These are phyloP conservation scores for Bombus terrestris DNA, from an alignment of 1,140 invertebrate genomes.

Conservation along the genomic window DNA sequence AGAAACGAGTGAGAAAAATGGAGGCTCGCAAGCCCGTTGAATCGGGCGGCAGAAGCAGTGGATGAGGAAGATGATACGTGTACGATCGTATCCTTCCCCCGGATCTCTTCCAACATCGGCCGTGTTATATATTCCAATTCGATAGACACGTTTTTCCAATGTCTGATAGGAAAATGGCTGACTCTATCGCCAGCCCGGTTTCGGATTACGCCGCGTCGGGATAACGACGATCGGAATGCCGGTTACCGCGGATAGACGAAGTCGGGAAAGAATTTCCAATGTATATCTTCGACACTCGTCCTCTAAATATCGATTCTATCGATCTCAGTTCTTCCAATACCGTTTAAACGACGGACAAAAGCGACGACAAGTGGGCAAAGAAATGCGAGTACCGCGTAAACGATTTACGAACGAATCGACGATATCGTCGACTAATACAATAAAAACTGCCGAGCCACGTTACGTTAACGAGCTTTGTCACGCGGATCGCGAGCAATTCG, in stretches of 20 bases:
- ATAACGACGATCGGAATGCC: conserved; percentile 33
- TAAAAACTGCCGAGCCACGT: not conserved
- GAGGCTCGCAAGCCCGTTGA: conserved; percentile 36
- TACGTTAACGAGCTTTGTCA: not conserved
- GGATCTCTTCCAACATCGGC: conserved; percentile 49
- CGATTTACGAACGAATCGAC: conserved; percentile 13
- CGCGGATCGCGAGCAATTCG: not conserved
- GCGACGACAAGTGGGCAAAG: not conserved
- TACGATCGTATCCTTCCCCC: conserved; percentile 56
- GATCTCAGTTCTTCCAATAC: not conserved
- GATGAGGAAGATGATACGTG: conserved; percentile 66
- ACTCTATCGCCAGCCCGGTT: conserved; percentile 61
- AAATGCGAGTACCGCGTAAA: not conserved
- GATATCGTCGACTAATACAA: not conserved
- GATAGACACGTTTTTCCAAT: conserved; percentile 74
- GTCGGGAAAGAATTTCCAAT: conserved; percentile 44
- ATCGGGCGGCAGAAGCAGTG: conserved; percentile 30
- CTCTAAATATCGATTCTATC: conserved; percentile 44
- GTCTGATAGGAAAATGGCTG: conserved; percentile 74
- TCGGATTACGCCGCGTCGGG: conserved; percentile 52
- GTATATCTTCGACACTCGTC: conserved; percentile 36
- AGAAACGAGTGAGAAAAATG: conserved; percentile 57
- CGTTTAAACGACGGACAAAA: conserved; percentile 17
- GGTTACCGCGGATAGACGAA: conserved; percentile 16
- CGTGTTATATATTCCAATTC: conserved; percentile 75